phyloP scores from a whole-genome alignment of 2,888 invertebrate species.

The Mesochorus sp. region DNA sequence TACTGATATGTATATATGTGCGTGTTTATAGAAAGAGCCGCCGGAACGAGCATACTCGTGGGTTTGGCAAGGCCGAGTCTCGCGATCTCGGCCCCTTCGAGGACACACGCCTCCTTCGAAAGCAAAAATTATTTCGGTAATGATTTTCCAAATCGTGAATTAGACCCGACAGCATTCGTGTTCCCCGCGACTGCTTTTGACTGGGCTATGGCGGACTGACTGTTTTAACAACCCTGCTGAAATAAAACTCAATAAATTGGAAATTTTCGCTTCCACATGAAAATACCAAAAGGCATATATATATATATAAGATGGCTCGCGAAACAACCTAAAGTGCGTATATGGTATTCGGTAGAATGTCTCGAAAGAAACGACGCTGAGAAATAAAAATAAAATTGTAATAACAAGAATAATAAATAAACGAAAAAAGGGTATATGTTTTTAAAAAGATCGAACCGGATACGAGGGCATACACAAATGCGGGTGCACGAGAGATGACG shows the following conservation, averaged over 20 bases:
- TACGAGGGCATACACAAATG: conserved; percentile 14
- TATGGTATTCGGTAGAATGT: neutral
- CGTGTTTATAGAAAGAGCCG: conserved; percentile 11
- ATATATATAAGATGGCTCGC: too few relatives aligned
- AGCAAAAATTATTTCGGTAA: conserved; percentile 50
- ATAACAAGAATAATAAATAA: neutral
- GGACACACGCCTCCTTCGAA: conserved; percentile 28
- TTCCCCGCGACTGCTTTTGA: conserved; percentile 2
- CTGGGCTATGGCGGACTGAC: conserved; percentile 4
- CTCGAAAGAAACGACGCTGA: neutral
- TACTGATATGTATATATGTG: conserved; percentile 3
- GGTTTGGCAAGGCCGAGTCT: conserved; percentile 43
- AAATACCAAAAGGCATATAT: conserved; percentile 27
- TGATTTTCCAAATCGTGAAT: conserved; percentile 61
- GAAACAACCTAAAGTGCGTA: neutral
- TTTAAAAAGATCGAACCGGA: conserved; percentile 29
- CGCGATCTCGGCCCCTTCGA: conserved; percentile 28
- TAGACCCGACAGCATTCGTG: conserved; percentile 32
- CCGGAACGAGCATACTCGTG: conserved; percentile 27
- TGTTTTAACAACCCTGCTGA: conserved; percentile 45
- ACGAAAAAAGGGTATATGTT: neutral
- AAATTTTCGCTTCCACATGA: conserved; percentile 22
- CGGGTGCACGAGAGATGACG: conserved; percentile 45
- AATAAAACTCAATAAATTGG: conserved; percentile 48
- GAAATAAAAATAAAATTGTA: conserved; percentile 2